A percentile compares a stretch with the other conserved stretches of the same genome.
Conservation (phyloP, 2,797 vertebrate genomes). For the Hemitrygon akajei region DNA sequence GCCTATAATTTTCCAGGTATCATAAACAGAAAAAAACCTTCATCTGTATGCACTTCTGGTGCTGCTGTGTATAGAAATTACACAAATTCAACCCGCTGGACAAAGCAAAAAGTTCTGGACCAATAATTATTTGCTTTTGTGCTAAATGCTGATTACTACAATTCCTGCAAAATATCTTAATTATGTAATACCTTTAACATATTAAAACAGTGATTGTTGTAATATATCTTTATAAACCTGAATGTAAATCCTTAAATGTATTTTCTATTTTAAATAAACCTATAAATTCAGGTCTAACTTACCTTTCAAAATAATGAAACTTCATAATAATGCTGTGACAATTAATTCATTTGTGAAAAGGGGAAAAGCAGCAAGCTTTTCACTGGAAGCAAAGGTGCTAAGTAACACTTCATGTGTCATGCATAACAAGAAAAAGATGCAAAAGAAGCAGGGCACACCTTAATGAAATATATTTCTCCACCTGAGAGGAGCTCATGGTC, state of each 20-base stretch:
- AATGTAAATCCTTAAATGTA: background rate
- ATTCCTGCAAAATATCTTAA: no score
- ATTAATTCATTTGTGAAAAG: background rate
- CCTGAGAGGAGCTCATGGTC: background rate
- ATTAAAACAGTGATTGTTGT: background rate
- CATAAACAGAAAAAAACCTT: background rate
- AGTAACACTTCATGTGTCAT: background rate
- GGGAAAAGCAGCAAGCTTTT: background rate
- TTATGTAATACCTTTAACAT: no score
- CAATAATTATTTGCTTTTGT: background rate
- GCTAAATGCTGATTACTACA: background rate
- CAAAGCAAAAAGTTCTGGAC: background rate
- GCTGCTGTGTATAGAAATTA: background rate
- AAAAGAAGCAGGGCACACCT: background rate
- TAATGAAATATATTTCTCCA: background rate
- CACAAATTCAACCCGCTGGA: background rate
- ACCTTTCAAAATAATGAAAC: background rate
- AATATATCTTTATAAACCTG: background rate
- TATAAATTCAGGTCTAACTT: background rate
- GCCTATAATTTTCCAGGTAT: slow-evolving; percentile 12
- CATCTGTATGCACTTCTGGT: background rate
- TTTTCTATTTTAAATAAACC: background rate
- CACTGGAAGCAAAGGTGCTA: background rate
- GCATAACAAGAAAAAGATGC: background rate
- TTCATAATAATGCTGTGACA: background rate